Evolutionary conservation across 1,140 invertebrate species (phyloP).

Genomic region (Spodoptera litura): DNA sequence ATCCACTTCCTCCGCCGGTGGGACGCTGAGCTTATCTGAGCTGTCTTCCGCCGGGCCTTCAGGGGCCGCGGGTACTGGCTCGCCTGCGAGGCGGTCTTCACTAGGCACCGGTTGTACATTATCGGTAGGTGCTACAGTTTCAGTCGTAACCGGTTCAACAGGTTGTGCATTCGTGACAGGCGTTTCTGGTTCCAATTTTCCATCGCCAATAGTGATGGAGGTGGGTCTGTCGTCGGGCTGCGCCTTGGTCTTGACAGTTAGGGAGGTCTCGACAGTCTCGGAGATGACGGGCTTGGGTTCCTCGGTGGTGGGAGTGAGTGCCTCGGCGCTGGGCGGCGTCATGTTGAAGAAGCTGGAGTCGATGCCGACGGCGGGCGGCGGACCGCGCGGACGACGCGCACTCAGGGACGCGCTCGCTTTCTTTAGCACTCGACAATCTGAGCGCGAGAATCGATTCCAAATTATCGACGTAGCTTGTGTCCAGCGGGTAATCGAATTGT

Average conservation of each 20-base stretch:
- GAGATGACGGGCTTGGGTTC: slow-evolving; percentile 52
- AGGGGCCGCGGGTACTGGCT: slow-evolving; percentile 23
- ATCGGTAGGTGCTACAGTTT: slow-evolving; percentile 5
- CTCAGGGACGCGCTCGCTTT: slow-evolving; percentile 80
- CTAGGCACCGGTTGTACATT: not conserved
- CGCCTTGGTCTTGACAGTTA: slow-evolving; percentile 53
- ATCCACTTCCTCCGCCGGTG: slow-evolving; percentile 52
- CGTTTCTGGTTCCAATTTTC: slow-evolving; percentile 5
- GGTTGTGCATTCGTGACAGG: not conserved
- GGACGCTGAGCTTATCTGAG: not conserved
- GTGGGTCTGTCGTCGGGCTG: slow-evolving; percentile 30
- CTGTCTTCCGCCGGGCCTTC: slow-evolving; percentile 8
- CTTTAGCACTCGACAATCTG: slow-evolving; percentile 84
- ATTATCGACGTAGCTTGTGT: slow-evolving; percentile 38
- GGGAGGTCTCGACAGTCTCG: slow-evolving; percentile 57
- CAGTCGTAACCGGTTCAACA: not conserved
- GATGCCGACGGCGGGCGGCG: slow-evolving; percentile 73
- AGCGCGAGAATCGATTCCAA: slow-evolving; percentile 43
- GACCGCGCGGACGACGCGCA: slow-evolving; percentile 78
- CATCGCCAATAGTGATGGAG: slow-evolving; percentile 11
- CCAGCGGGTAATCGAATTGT: slow-evolving; percentile 29
- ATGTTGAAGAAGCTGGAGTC: slow-evolving; percentile 74
- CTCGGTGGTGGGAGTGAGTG: slow-evolving; percentile 71
- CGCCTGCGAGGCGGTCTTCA: slow-evolving; percentile 41
- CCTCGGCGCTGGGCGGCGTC: slow-evolving; percentile 81